phyloP scores from a whole-genome alignment of 2,113 vertebrate species.

The Holacanthus passer region DNA sequence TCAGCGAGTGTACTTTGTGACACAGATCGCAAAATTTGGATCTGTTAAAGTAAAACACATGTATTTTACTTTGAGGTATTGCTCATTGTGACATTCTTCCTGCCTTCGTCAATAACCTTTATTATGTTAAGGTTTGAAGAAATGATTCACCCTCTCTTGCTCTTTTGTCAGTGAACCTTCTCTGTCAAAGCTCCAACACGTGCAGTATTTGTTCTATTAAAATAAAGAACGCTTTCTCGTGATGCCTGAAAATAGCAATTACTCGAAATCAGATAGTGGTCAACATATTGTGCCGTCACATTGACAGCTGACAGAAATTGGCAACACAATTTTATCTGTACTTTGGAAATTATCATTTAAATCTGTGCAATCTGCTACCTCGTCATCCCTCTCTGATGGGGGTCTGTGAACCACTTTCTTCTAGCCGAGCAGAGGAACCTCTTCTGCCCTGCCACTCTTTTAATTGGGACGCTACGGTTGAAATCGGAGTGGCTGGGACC shows the following conservation, averaged over 20 bases:
- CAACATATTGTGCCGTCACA: neutral
- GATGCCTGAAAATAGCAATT: neutral
- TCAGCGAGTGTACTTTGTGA: slow-evolving; percentile 3
- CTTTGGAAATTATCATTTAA: slow-evolving; percentile 51
- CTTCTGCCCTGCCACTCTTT: slow-evolving; percentile 68
- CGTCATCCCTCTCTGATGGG: slow-evolving; percentile 50
- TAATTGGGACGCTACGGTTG: slow-evolving; percentile 77
- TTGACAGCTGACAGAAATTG: slow-evolving; percentile 28
- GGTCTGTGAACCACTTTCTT: slow-evolving; percentile 65
- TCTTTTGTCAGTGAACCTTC: neutral
- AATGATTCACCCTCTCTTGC: neutral
- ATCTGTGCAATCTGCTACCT: slow-evolving; percentile 49
- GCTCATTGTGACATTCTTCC: slow-evolving; percentile 36
- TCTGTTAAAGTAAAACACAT: slow-evolving; percentile 21
- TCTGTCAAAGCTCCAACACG: neutral
- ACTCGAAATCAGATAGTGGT: slow-evolving; percentile 22
- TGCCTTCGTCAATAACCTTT: neutral
- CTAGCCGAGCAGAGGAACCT: slow-evolving; percentile 58
- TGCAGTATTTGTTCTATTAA: neutral
- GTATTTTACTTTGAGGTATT: neutral
- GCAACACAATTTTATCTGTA: slow-evolving; percentile 34
- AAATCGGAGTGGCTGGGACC: slow-evolving; percentile 71
- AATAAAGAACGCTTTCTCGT: neutral
- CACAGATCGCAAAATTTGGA: slow-evolving; percentile 26
- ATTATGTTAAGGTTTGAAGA: neutral